Base-by-base conservation (phyloP, 1,140 invertebrate genomes). In the Leptoteleia sp. region DNA sequence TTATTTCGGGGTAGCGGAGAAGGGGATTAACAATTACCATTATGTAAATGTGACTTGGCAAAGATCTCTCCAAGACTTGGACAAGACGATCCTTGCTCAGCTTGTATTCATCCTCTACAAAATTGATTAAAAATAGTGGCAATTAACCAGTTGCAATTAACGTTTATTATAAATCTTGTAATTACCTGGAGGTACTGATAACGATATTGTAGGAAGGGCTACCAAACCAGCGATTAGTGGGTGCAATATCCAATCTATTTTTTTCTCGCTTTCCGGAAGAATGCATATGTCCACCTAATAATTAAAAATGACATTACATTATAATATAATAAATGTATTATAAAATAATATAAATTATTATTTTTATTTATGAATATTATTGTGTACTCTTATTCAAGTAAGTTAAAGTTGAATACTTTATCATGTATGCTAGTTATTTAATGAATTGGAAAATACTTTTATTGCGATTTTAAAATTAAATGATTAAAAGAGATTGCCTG, bases 41-140 rank as follows among this genome's bases (percentile, higher is more conserved):
- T 55, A 93, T 91, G 79, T 92, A 93, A 78, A 93, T 90, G 76
- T 92, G 91, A 70, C 91, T 90, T 3, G 92, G 92, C 59, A 93
- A 82, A 73, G 92, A 91, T 45, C 92, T 90, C 76, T 91, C 89
- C 38, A 93, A 78, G 15, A 92, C 83, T 73, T 91, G 86, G 59
- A 90, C 89, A 40, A 93, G 57, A 83, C 83, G 82, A 38, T 33
- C 73, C 77, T 85, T 87, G 59, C 80, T 87, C 17, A 89, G 42
- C 75, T 89, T 90, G 27, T 86, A 78, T 48, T 88, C 87, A 43
- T 89, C 88, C 17, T 89, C 89, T 90, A 40, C 1, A 81, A 54
- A 52, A 70, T 55, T 48, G 15, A 42, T 35, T 40, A 48, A 40
- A 22, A 47, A 9, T 55, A n/a, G n/a, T 55, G 33, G 15, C n/a